Base-by-base conservation (phyloP, 2,888 invertebrate genomes). In the Drosophila leonis region DNA sequence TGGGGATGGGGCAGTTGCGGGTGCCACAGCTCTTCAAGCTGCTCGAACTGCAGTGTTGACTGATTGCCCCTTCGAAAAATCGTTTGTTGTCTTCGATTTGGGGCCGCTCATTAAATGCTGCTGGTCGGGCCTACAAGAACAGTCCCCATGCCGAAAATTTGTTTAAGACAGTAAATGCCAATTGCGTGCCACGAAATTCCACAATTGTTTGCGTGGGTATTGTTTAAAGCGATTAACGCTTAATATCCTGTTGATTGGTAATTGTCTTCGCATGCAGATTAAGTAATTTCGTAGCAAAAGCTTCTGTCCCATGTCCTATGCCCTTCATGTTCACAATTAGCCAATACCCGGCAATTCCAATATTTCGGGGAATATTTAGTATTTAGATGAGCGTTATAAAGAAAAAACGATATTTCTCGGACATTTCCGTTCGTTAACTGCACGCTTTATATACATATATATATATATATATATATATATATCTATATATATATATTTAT, bases 221-320 rank as follows among this genome's bases (percentile, higher is more conserved):
- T 72, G 75, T 75, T 79, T 78, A 68, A 79, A 78, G 65, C 78
- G 80, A 78, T 79, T 79, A 78, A 65, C 80, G 78, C 67, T 46
- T 71, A 79, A 75, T 75, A 71, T 68, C 63, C 75, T 48, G 56
- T 48, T 79, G 79, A 78, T 75, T 78, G 71, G 68, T 79, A 79
- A 78, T 78, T 79, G 78, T 75, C 80, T 72, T 64, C 52, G 75
- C 80, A 78, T 75, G 76, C 65, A 72, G 72, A 75, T 79, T 79
- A 72, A 78, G 78, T 79, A 72, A 78, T 79, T 78, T 79, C 55
- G 7, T 37, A 39, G 7, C 24, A 62, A 70, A 51, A 48, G 65
- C 61, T 55, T 24, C 55, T 12, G 29, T 24, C n/a, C n/a, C n/a
- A n/a, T n/a, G n/a, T n/a, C n/a, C n/a, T n/a, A n/a, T n/a, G n/a